Conservation (phyloP, 2,797 vertebrate genomes). For the Hydrophis major region DNA sequence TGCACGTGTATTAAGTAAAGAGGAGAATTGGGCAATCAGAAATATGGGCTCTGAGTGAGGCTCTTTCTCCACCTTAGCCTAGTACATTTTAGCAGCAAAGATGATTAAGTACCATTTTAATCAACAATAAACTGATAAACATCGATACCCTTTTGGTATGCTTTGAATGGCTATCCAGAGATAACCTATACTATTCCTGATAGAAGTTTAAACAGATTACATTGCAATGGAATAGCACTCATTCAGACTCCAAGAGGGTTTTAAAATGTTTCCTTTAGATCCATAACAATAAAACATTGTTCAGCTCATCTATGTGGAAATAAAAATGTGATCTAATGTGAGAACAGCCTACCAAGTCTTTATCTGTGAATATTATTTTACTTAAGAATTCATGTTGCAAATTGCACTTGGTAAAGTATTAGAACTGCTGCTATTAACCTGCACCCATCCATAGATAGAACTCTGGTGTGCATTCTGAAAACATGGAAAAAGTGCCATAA, state of each 20-base stretch:
- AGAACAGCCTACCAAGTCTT: constrained; percentile 40
- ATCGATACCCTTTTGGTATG: constrained; percentile 42
- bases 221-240: constrained; percentile 50
- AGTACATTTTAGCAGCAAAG: constrained; percentile 49
- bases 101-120: constrained; percentile 48
- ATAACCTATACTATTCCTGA: constrained; percentile 56
- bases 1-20: background rate
- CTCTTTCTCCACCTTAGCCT: constrained; percentile 46
- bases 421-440: constrained; percentile 56
- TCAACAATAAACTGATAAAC: constrained; percentile 46
- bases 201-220: constrained; percentile 63
- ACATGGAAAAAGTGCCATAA: constrained; percentile 41
- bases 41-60: background rate
- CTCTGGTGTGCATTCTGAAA: constrained; percentile 54
- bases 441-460: constrained; percentile 48
- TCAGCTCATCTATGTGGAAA: constrained; percentile 53
- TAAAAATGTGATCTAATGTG: constrained; percentile 58
- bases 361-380: constrained; percentile 57
- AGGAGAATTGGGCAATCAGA: background rate
- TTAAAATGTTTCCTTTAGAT: constrained; percentile 55
- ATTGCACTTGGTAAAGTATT: constrained; percentile 51
- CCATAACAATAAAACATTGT: constrained; percentile 58
- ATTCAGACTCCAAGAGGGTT: constrained; percentile 46
- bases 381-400: constrained; percentile 59
- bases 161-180: constrained; percentile 54